phyloP scores from a whole-genome alignment of 2,888 invertebrate genomes.

The Melangyna quadrimaculata region DNA sequence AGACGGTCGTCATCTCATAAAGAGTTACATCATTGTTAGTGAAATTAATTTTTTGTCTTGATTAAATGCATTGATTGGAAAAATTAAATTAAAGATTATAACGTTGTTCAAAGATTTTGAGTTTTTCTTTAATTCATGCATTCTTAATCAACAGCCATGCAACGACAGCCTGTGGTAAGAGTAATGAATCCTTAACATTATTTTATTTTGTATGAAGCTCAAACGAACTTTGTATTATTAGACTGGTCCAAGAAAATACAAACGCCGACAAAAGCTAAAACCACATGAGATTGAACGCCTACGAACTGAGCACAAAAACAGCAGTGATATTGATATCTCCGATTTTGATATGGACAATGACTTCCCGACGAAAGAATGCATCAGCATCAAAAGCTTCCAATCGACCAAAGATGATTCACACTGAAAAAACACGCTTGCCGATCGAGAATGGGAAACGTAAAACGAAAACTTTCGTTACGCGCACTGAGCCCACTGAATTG shows the following conservation, averaged over 20 bases:
- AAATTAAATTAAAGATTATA: too few species aligned
- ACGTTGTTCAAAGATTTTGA: too few species aligned
- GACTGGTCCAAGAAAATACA: conserved; percentile 90
- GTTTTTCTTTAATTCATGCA: too few species aligned
- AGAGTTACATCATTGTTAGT: too few species aligned
- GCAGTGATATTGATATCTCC: conserved; percentile 78
- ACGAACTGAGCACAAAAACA: conserved; percentile 76
- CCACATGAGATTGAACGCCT: conserved; percentile 83
- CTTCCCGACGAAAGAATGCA: conserved; percentile 75
- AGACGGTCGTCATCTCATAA: too few species aligned
- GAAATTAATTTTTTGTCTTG: too few species aligned
- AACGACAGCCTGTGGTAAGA: conserved; percentile 87
- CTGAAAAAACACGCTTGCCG: conserved; percentile 84
- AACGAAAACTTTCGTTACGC: conserved; percentile 83
- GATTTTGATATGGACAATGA: conserved; percentile 79
- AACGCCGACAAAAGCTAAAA: conserved; percentile 89
- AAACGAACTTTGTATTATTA: conserved; percentile 76
- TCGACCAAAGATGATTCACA: conserved; percentile 90
- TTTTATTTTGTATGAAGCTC: background rate
- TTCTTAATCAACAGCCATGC: conserved; percentile 91
- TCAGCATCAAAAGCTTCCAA: conserved; percentile 77
- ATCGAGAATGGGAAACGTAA: conserved; percentile 83
- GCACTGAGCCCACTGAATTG: conserved; percentile 76
- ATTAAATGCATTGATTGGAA: too few species aligned
- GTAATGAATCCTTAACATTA: background rate